These are phyloP conservation scores for Herpetotheres cachinnans DNA, from an alignment of 2,113 vertebrate genomes.

Conservation along the genomic window DNA sequence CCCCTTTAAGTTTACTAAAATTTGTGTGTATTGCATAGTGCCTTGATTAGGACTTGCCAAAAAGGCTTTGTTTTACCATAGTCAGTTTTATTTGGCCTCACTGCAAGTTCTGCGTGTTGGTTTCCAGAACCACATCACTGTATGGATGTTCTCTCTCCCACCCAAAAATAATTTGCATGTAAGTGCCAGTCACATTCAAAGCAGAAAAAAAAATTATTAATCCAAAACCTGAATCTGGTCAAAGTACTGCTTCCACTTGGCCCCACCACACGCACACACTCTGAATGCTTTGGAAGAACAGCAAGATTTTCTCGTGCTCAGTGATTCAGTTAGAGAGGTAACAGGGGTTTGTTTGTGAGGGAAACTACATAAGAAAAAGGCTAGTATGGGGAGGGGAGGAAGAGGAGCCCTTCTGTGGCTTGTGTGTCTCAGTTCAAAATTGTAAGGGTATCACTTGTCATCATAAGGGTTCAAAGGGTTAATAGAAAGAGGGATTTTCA, in stretches of 20 bases:
- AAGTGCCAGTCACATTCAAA: not conserved
- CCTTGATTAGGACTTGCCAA: not conserved
- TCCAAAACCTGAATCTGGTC: not conserved
- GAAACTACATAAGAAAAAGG: not conserved
- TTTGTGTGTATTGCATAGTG: not conserved
- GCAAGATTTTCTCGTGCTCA: not conserved
- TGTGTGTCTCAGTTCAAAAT: not conserved
- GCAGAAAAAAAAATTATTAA: not conserved
- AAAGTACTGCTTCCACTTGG: not conserved
- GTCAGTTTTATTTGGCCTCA: not conserved
- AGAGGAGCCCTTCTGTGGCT: not conserved
- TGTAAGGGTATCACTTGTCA: not conserved
- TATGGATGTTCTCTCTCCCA: not conserved
- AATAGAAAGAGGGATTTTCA: not conserved
- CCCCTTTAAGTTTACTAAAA: not conserved
- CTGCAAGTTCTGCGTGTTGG: not conserved
- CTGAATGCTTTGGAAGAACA: not conserved
- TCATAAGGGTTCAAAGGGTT: not conserved
- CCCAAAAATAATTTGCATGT: not conserved
- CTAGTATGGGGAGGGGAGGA: not conserved
- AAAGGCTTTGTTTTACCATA: not conserved
- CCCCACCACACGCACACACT: accelerated
- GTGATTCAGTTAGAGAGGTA: not conserved
- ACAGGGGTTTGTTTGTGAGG: accelerated
- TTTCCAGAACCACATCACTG: not conserved